Evolutionary conservation across 1,140 invertebrate genomes (phyloP).

Genomic region (Octopus sinensis): DNA sequence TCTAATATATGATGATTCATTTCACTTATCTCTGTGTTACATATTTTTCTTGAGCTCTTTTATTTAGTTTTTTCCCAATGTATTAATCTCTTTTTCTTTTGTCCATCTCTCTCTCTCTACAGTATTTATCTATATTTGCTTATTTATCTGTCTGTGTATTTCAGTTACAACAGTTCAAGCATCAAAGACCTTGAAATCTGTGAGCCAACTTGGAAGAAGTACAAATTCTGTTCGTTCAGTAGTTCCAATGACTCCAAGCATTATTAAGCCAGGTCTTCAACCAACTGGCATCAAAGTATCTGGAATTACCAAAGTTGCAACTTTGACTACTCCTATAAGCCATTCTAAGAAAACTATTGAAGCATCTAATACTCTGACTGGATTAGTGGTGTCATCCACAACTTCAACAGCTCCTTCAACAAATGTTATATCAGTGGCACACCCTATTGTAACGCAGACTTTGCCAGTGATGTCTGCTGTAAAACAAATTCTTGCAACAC

Average conservation of each 20-base stretch:
- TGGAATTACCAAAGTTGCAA: neutral
- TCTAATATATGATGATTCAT: no score
- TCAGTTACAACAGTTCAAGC: neutral
- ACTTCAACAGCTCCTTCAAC: constrained; percentile 12
- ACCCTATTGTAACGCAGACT: constrained; percentile 5
- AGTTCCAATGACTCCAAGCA: neutral
- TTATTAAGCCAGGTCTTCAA: neutral
- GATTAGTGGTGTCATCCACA: constrained; percentile 15
- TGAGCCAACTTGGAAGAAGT: neutral
- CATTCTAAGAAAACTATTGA: neutral
- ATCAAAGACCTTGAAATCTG: neutral
- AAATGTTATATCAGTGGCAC: constrained; percentile 7
- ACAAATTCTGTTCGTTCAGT: neutral
- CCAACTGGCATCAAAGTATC: neutral
- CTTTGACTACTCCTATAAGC: neutral
- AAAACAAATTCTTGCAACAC: neutral
- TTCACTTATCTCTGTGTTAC: no score
- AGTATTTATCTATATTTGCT: neutral
- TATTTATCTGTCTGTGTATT: neutral
- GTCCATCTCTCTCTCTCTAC: no score
- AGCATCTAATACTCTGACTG: no score
- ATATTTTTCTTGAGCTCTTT: no score
- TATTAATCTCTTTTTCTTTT: no score
- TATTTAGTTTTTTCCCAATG: no score
- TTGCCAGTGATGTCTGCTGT: constrained; percentile 13